Base-by-base conservation (phyloP, 1,140 invertebrate species). In the Pseudomyrmex pallidus region DNA sequence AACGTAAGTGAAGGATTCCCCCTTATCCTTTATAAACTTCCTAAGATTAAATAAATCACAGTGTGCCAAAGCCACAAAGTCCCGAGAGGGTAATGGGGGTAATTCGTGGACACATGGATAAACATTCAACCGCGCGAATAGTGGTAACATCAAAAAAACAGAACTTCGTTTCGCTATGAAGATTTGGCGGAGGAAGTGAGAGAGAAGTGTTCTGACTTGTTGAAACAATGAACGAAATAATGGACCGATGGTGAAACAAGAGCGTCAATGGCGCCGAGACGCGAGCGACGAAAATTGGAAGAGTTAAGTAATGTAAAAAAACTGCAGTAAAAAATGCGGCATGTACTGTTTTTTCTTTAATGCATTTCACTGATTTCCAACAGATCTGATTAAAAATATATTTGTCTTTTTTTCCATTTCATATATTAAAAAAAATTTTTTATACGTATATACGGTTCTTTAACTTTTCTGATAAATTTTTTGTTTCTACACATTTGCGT, bases 251-350 rank as follows among this genome's bases (percentile, higher is more conserved):
- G 48, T 22, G 20, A 77, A 67, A 44, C 46, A 44, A 61, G 20
- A 80, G 66, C 20, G n/a, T 72, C 66, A 46, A 80, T 80, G 66
- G 66, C 54, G 66, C 35, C 54, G 54, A 70, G 54, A 72, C 44
- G 54, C 54, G 54, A 72, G 7, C 54, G 46, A 46, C 66, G 61
- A 44, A 70, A 61, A 80, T 70, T 59, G 76, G 46, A 80, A 80
- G 70, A 70, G 76, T 72, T 35, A 80, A 80, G 76, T 80, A 57
- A 13, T 59, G 25, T 67, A 80, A 70, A 80, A 35, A 35, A 35
- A 35, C 35, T 35, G 0, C 35, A 35, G 35, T 25, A 35, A 5
- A 35, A 35, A 35, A 35, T 35, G 35, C 5, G 5, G 4, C 25
- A 0, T 25, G 25, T 25, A 25, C 35, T 7, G 35, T 35, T 7